Conservation (phyloP, 2,113 vertebrate species). For the Neogale vison region DNA sequence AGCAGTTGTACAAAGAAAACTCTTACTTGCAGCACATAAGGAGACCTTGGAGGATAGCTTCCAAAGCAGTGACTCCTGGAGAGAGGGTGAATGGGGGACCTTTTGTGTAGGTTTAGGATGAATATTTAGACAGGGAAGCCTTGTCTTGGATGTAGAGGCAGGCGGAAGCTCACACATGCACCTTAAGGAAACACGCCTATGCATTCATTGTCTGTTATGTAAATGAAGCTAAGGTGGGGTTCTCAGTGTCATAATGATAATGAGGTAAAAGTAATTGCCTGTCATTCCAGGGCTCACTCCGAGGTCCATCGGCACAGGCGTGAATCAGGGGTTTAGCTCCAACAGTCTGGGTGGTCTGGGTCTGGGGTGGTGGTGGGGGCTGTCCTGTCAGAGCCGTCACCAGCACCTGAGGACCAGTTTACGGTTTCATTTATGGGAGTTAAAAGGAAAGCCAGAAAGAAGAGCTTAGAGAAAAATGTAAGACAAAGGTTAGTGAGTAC, state of each 20-base stretch:
- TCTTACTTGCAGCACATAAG: neutral
- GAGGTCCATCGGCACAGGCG: rapidly evolving
- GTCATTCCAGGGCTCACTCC: neutral
- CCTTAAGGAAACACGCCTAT: neutral
- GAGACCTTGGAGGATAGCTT: neutral
- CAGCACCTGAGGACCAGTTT: neutral
- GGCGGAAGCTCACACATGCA: neutral
- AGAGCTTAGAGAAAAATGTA: neutral
- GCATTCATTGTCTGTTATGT: neutral
- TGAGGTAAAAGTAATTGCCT: neutral
- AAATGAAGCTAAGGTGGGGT: neutral
- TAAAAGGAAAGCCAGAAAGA: neutral
- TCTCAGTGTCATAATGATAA: neutral
- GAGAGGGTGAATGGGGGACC: neutral
- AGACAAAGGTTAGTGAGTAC: neutral
- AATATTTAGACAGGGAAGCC: neutral
- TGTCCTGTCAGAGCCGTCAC: neutral
- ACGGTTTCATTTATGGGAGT: neutral
- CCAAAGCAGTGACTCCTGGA: neutral
- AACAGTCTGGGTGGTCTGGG: neutral
- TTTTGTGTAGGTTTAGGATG: neutral
- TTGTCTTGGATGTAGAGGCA: neutral
- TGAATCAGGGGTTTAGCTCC: neutral
- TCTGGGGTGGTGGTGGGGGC: neutral
- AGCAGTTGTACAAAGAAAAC: neutral